Base-by-base conservation (phyloP, 1,140 invertebrate genomes). In the Doryteuthis pealeii region DNA sequence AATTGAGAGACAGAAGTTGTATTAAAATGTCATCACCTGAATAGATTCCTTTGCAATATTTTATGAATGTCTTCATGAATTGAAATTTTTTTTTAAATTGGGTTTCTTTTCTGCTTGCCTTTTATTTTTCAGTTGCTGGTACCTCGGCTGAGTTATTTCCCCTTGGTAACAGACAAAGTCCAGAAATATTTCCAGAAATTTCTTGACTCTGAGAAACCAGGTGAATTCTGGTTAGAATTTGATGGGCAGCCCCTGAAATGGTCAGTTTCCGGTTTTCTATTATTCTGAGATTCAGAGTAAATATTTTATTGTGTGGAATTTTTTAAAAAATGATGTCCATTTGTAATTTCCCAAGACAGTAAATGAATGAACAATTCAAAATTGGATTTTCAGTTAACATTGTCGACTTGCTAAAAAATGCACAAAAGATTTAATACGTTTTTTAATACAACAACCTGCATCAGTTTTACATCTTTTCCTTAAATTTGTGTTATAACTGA, bases 171-270 rank as follows among this genome's bases (percentile, higher is more conserved):
- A 58, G 96, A 98, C 84, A 99, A 98, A 92, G 95, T 97, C 75
- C 92, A 93, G 80, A 95, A 96, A 87, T 94, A 98, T 89, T 97
- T 98, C 88, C 89, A 92, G 74, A 91, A 93, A 76, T 93, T 92
- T 85, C 91, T 97, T 83, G 91, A 93, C 70, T 92, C 92, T 84
- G 94, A 96, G 78, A 92, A 93, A 86, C 91, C 93, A 74, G 92
- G 94, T 83, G 95, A 98, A 87, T 94, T 98, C 91, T 99, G 97
- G 97, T 89, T 99, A 58, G 96, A 99, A 83, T 97, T 91, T 84
- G 95, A 97, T 89, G 95, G 95, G 28, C 92, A 92, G 75, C 95
- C 96, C 15, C 87, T 99, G 26, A 98, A 97, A 89, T 97, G 96
- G 93, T 92, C 82, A 83, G 31, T 74, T 40, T 40, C 10, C 10